phyloP scores from a whole-genome alignment of 2,113 vertebrate species.

The Alosa alosa region DNA sequence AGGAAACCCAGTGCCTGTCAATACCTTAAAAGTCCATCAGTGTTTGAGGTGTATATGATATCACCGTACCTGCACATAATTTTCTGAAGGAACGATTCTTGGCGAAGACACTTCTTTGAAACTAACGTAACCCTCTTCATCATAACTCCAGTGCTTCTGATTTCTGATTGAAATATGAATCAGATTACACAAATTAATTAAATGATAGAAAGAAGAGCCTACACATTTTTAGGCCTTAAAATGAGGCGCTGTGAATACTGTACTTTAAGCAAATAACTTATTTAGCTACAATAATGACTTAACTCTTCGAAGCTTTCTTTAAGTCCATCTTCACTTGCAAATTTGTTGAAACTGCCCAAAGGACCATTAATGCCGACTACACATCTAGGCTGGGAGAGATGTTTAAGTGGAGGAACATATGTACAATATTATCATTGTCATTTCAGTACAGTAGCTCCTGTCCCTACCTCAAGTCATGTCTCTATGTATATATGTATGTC shows the following conservation, averaged over 20 bases:
- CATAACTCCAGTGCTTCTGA: constrained; percentile 34
- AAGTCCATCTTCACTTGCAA: neutral
- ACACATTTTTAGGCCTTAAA: neutral
- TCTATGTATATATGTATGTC: too few relatives aligned
- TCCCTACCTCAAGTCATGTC: neutral
- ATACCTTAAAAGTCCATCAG: neutral
- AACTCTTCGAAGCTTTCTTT: constrained; percentile 26
- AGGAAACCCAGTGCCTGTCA: neutral
- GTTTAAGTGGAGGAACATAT: constrained; percentile 18
- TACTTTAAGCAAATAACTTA: neutral
- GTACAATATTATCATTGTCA: neutral
- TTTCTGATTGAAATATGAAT: constrained; percentile 35
- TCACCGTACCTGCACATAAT: constrained; percentile 53
- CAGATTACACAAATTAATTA: constrained; percentile 1
- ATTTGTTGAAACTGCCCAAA: constrained; percentile 29
- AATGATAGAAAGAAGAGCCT: neutral
- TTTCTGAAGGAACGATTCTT: constrained; percentile 42
- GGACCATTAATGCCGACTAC: constrained; percentile 65
- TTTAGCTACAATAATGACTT: constrained; percentile 14
- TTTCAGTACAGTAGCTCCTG: neutral
- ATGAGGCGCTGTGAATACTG: neutral
- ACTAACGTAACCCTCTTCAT: constrained; percentile 44
- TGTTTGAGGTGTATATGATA: neutral
- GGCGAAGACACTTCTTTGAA: constrained; percentile 45
- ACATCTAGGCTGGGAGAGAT: constrained; percentile 58